A percentile compares a stretch with the other conserved stretches of the same genome.
Evolutionary conservation across 2,113 vertebrate genomes (phyloP).

Genomic region (Martes martes): DNA sequence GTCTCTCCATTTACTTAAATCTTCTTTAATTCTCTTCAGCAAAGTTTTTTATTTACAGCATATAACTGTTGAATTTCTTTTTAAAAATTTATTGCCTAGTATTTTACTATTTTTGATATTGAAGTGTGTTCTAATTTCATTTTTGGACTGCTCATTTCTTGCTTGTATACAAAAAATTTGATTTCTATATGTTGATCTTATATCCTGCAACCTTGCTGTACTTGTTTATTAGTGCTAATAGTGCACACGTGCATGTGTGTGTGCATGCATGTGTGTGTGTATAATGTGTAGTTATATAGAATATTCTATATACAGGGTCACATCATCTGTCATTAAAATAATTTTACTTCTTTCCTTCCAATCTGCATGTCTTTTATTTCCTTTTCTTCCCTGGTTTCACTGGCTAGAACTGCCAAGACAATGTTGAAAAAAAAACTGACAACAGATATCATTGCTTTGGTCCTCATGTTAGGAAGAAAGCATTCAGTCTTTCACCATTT

Average conservation of each 20-base stretch:
- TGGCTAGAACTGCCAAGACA: not conserved
- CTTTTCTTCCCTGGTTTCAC: not conserved
- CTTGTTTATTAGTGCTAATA: not conserved
- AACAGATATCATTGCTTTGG: not conserved
- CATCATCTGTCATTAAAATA: not conserved
- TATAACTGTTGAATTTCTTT: not conserved
- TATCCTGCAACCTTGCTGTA: not conserved
- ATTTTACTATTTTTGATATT: not conserved
- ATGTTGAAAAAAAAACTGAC: not conserved
- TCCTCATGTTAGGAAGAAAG: not conserved
- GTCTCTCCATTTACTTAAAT: not conserved
- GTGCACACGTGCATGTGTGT: not conserved
- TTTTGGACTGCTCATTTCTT: not conserved
- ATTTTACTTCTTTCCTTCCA: not conserved
- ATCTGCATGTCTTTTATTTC: not conserved
- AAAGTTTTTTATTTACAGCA: not conserved
- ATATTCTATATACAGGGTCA: not conserved
- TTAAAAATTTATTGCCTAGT: not conserved
- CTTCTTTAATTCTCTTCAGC: not conserved
- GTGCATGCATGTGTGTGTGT: not conserved
- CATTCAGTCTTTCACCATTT: not conserved
- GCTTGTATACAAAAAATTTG: not conserved
- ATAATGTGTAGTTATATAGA: not conserved
- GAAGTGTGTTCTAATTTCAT: conserved; percentile 10
- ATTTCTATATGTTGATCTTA: not conserved